A percentile compares a stretch with the other conserved stretches of the same genome.
These are phyloP conservation scores for Saccopteryx bilineata DNA, from an alignment of 2,113 vertebrate species.

Conservation along the genomic window DNA sequence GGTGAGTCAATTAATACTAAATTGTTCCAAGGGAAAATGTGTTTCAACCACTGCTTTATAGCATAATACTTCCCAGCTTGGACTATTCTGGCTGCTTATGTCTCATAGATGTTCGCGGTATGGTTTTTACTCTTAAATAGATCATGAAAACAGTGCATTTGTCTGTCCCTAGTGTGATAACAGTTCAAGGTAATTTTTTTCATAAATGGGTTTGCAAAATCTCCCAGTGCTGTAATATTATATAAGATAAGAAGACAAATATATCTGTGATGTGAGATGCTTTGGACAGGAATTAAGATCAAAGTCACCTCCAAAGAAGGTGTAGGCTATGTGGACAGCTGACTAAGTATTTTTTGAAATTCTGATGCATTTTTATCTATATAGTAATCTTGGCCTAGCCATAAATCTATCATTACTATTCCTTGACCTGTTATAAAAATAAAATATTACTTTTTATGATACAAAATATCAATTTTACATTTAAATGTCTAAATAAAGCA, in stretches of 20 bases:
- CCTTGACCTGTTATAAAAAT: constrained; percentile 52
- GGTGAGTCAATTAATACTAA: neutral
- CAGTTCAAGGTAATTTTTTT: constrained; percentile 1
- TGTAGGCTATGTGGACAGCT: constrained; percentile 27
- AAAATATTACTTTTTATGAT: constrained; percentile 62
- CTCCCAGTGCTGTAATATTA: neutral
- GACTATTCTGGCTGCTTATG: accelerated
- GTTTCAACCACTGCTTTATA: neutral
- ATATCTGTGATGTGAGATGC: neutral
- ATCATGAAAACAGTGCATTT: neutral
- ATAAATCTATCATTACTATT: constrained; percentile 69
- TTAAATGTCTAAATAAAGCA: constrained; percentile 58
- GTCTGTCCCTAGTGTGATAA: neutral
- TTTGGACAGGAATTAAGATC: neutral
- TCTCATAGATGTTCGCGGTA: neutral
- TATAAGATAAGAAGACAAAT: constrained; percentile 49
- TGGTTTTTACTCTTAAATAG: neutral
- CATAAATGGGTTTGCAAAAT: neutral
- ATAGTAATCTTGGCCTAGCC: constrained; percentile 43
- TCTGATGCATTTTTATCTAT: constrained; percentile 69
- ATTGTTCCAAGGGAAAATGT: neutral
- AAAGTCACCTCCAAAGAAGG: constrained; percentile 67
- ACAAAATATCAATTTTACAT: constrained; percentile 40
- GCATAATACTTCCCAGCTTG: neutral
- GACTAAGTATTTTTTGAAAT: constrained; percentile 61